phyloP scores from a whole-genome alignment of 2,888 invertebrate species.

The Monopis laevigella region DNA sequence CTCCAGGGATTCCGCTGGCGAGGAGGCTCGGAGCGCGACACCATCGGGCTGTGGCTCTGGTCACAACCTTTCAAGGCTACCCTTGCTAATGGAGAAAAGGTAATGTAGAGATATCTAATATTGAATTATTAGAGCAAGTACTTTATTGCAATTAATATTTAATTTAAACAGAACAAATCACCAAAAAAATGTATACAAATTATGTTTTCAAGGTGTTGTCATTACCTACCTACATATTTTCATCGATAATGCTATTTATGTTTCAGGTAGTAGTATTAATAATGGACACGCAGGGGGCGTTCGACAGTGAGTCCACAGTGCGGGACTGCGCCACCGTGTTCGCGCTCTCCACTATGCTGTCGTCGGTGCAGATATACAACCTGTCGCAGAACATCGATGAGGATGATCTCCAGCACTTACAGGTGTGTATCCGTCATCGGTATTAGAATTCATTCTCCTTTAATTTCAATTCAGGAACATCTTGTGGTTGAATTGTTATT shows the following conservation, averaged over 20 bases:
- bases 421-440: too few relatives aligned
- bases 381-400: slow-evolving; percentile 97
- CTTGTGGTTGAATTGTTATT: too few relatives aligned
- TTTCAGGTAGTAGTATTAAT: slow-evolving; percentile 83
- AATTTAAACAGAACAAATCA: too few relatives aligned
- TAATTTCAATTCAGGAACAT: too few relatives aligned
- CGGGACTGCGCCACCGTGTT: slow-evolving; percentile 98
- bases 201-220: too few relatives aligned
- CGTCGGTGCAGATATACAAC: slow-evolving; percentile 97
- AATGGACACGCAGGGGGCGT: slow-evolving; percentile 97
- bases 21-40: slow-evolving; percentile 94
- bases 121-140: too few relatives aligned
- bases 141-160: too few relatives aligned
- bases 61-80: slow-evolving; percentile 90
- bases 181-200: too few relatives aligned
- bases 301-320: slow-evolving; percentile 97
- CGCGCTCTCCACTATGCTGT: slow-evolving; percentile 97
- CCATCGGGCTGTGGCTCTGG: slow-evolving; percentile 97
- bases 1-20: slow-evolving; percentile 95
- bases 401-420: slow-evolving; percentile 96
- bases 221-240: too few relatives aligned
- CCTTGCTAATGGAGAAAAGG: slow-evolving; percentile 78
- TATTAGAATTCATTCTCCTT: too few relatives aligned
- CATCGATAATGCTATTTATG: background rate
- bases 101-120: too few relatives aligned